Conservation (phyloP, 2,888 invertebrate genomes). For the Sicus ferrugineus region DNA sequence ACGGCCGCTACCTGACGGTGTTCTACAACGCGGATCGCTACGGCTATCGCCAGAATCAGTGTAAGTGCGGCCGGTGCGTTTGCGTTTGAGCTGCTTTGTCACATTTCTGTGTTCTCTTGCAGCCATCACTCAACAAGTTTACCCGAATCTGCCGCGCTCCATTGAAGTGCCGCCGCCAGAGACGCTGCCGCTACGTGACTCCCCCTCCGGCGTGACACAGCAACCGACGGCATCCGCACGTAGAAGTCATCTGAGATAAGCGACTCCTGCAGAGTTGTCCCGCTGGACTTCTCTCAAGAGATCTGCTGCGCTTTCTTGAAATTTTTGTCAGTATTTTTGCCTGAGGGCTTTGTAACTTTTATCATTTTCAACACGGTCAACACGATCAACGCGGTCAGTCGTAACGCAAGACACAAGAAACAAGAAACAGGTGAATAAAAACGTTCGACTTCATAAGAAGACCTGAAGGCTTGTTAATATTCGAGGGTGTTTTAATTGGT, state of each 20-base stretch:
- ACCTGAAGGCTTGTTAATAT: no score
- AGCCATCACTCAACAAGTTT: conserved; percentile 56
- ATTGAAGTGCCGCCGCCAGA: conserved; percentile 51
- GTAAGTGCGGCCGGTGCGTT: conserved; percentile 47
- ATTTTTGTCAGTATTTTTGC: neutral
- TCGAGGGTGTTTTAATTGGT: no score
- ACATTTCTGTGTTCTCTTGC: conserved; percentile 20
- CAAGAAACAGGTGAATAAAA: no score
- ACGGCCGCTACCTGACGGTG: conserved; percentile 56
- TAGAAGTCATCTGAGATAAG: neutral
- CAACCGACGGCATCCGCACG: neutral
- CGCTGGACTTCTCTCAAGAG: neutral
- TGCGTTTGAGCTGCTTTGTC: neutral
- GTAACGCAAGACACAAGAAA: no score
- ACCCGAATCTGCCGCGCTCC: conserved; percentile 56
- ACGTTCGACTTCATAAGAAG: no score
- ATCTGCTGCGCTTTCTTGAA: neutral
- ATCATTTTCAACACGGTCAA: no score
- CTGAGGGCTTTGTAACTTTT: no score
- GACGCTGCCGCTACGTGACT: neutral
- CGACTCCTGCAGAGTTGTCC: no score
- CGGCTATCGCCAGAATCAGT: conserved; percentile 59
- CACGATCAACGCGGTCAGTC: no score
- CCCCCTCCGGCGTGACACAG: neutral
- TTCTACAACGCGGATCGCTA: conserved; percentile 61